A percentile compares a stretch with the other conserved stretches of the same genome.
Evolutionary conservation across 1,140 invertebrate species (phyloP).

Genomic region (Diorhabda elongata): DNA sequence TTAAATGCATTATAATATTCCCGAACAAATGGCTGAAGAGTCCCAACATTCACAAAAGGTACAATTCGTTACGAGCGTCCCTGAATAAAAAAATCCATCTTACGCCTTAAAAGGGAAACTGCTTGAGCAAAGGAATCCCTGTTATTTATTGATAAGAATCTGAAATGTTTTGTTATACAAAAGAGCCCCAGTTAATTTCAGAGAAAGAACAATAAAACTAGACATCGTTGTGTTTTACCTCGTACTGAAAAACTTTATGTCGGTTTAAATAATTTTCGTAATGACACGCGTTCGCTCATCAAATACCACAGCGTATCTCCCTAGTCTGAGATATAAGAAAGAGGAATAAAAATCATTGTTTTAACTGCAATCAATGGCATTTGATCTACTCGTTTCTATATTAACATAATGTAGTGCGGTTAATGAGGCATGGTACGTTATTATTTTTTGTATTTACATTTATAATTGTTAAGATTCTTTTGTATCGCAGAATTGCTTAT

Average conservation of each 20-base stretch:
- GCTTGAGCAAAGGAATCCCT: conserved; percentile 23
- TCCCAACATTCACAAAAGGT: conserved; percentile 15
- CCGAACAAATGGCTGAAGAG: conserved; percentile 9
- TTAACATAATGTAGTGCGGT: too few species aligned
- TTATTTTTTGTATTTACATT: too few species aligned
- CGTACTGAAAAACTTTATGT: background rate
- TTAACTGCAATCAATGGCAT: too few species aligned
- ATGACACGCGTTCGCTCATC: background rate
- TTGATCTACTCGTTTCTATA: too few species aligned
- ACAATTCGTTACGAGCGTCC: conserved; percentile 8
- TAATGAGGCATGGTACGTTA: too few species aligned
- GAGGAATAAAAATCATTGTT: too few species aligned
- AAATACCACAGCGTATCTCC: too few species aligned
- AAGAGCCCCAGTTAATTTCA: conserved; percentile 21
- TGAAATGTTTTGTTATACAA: conserved; percentile 26
- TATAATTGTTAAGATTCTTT: too few species aligned
- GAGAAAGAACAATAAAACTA: conserved; percentile 19
- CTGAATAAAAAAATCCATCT: conserved; percentile 15
- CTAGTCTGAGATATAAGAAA: too few species aligned
- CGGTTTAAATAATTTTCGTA: conserved; percentile 1
- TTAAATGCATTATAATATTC: conserved; percentile 23
- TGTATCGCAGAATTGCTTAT: too few species aligned
- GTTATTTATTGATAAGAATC: conserved; percentile 32
- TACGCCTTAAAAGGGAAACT: conserved; percentile 27
- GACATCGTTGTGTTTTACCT: conserved; percentile 6